Base-by-base conservation (phyloP, 2,113 vertebrate genomes). In the Menura novaehollandiae region DNA sequence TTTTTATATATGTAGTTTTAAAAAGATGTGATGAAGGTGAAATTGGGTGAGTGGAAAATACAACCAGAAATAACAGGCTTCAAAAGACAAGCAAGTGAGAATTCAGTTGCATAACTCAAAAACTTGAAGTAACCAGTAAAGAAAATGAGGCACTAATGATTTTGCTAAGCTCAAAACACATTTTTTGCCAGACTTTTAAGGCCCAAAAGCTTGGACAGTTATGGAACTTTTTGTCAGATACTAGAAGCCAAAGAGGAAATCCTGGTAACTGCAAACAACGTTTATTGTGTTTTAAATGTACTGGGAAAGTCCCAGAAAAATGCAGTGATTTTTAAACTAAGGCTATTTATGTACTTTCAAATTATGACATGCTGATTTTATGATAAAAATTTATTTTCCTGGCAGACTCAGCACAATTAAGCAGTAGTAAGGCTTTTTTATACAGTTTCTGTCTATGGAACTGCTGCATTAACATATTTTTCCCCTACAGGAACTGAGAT, bases 241-340 rank as follows among this genome's bases (percentile, higher is more conserved):
- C 43, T 71, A 80, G 59, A 88, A 90, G 95, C 92, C 93, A 93
- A 95, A 95, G 32, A 95, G 95, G 96, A 96, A 96, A 95, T 96
- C 92, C 96, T 96, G 94, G 76, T 93, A 92, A 93, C 85, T 59
- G 74, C n/a, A 55, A 93, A 80, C 81, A 91, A 81, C 82, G 63
- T 85, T 94, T 80, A 94, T 33, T 79, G 66, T 39, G 51, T 94
- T 95, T 91, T 66, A 88, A 83, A 92, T 58, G 72, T 71, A 77
- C 51, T 66, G 20, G 83, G 27, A 46, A 94, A 84, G 43, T 55
- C 59, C 28, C 59, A 46, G 39, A 69, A 80, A 93, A 95, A 88
- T 7, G 22, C 49, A 83, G 37, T 43, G 11, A 60, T 64, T 92
- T 56, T 85, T 62, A 75, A 84, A 81, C 53, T 39, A 81, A 23